Evolutionary conservation across 2,888 invertebrate species (phyloP), one percentile per base, ranked within the genome.

Genomic region (Anodontia alba): DNA sequence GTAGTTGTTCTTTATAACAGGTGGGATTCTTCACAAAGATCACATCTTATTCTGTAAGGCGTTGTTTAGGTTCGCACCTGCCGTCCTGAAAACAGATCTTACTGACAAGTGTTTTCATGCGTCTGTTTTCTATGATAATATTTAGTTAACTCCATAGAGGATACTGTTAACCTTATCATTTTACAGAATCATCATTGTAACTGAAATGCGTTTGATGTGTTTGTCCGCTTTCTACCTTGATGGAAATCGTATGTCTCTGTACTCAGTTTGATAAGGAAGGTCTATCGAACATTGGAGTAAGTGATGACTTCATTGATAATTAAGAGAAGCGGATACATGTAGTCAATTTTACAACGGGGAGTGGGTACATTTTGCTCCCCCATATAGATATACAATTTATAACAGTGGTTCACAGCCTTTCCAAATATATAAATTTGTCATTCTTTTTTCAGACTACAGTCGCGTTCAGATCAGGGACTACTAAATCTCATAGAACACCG

Each of bases 91-190:
- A 62, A 33, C 10, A 26, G 31, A 33, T 62, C 62, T 62, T 31
- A 33, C 20, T 33, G 62, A 62, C 62, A 62, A 33, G 23, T 62
- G 62, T 62, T 62, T 62, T 62, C 62, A 62, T 62, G 62, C 62
- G 12, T 62, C 62, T 62, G 62, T 62, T 62, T 31, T 31, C 62
- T 33, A 62, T 62, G 62, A 62, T 62, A 62, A 62, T 62, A 62
- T 62, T 62, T 62, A 10, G 62, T 33, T 62, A 62, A 33, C 33
- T 33, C 62, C 31, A 17, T 7, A 1, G 62, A 33, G 62, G 29
- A 62, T 62, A 62, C 20, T 33, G 62, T 33, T 33, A 33, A 54
- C 33, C 33, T 62, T 62, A 62, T 62, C 62, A 29, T 31, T 62
- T 31, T 62, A 62, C 62, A 62, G 33, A 62, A 62, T 33, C 62